Conservation (phyloP, 1,140 invertebrate species). For the Hylyphantes graminicola region DNA sequence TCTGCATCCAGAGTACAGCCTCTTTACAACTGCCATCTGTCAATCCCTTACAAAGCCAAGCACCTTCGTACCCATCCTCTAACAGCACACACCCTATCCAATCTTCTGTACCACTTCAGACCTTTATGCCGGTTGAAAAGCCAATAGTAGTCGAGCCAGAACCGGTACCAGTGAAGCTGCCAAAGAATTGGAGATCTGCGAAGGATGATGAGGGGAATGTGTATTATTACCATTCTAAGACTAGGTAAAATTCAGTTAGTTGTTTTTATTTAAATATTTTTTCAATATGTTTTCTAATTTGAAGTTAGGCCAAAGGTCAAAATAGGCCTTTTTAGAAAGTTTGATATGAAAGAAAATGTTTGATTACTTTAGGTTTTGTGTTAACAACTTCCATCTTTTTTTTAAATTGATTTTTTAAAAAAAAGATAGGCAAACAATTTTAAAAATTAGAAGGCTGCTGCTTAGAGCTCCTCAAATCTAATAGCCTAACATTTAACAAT, state of each 20-base stretch:
- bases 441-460: too few relatives aligned
- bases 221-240: slow-evolving; percentile 91
- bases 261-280: neutral
- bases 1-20: neutral
- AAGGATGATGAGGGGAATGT: slow-evolving; percentile 82
- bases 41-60: slow-evolving; percentile 7
- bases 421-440: too few relatives aligned
- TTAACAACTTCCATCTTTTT: too few relatives aligned
- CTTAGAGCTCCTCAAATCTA: too few relatives aligned
- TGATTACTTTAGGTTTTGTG: too few relatives aligned
- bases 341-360: too few relatives aligned
- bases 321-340: too few relatives aligned
- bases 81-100: neutral
- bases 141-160: slow-evolving; percentile 59
- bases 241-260: slow-evolving; percentile 69
- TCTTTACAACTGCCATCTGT: neutral
- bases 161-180: slow-evolving; percentile 75
- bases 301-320: too few relatives aligned
- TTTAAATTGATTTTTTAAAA: too few relatives aligned
- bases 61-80: neutral
- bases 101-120: slow-evolving; percentile 18
- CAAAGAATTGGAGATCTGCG: slow-evolving; percentile 87
- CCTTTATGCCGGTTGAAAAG: neutral
- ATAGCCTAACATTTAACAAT: too few relatives aligned
- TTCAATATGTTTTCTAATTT: too few relatives aligned